Evolutionary conservation across 2,113 vertebrate genomes (phyloP), one percentile per base, ranked within the genome.

Genomic region (Sinocyclocheilus anophthalmus): DNA sequence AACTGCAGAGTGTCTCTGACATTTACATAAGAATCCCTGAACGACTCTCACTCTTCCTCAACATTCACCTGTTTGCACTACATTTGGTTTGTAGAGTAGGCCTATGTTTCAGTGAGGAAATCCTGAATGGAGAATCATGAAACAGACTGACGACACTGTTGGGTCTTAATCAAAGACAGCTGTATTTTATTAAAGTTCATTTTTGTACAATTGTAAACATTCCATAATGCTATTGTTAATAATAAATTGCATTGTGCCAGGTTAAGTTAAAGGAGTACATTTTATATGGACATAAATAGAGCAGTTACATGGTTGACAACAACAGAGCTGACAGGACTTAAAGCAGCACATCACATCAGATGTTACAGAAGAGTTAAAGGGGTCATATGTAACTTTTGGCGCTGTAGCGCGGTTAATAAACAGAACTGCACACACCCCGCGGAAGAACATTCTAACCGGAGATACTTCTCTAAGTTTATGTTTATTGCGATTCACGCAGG

Each of bases 21-120:
- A 67, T 81, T 81, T 81, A 67, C 61, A 50, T 65, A 81, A 78
- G n/a, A 50, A 81, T 65, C 61, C 39, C 22, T 20, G 13, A 13
- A 11, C 4, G 9, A n/a, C 59, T 26, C 26, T 48, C 39, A 14
- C 39, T 81, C 79, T 65, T 26, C 13, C n/a, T 53, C 45, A 10
- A 22, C 12, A 61, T 82, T 69, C 45, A 30, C 42, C 57, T 65
- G 16, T 69, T 82, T 53, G 24, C 42, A 67, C 37, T 53, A 53
- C 16, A 30, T 82, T 30, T 82, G 63, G 50, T 67, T 39, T 69
- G 39, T 39, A 72, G 33, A 39, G 26, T 7, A 37, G 37, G 37
- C 37, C 37, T 37, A 10, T 30, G 48, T 63, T 37, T 80, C 8
- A 4, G 39, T 65, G 24, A 45, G 37, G 22, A 80, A 63, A 63